These are phyloP conservation scores for Dryocosmus kuriphilus DNA, from an alignment of 2,888 invertebrate species.

Conservation along the genomic window DNA sequence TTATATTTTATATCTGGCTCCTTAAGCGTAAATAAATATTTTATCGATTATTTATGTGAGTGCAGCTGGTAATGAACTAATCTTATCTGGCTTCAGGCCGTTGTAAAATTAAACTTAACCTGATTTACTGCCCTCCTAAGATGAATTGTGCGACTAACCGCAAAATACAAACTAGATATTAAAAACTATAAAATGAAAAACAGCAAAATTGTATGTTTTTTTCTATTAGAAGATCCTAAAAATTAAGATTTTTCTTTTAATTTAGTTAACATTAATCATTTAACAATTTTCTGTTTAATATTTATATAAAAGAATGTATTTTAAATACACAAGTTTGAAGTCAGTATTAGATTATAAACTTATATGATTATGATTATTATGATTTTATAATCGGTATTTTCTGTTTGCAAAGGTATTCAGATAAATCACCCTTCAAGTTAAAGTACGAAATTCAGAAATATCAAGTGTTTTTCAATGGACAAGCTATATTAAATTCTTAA, in stretches of 20 bases:
- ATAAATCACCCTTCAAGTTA: neutral
- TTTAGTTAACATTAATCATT: too few relatives aligned
- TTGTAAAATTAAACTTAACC: slow-evolving; percentile 36
- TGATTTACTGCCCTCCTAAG: slow-evolving; percentile 29
- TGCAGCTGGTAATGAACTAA: slow-evolving; percentile 28
- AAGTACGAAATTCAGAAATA: neutral
- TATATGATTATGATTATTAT: too few relatives aligned
- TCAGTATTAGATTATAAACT: too few relatives aligned
- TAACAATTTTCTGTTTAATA: too few relatives aligned
- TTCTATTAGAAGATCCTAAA: neutral
- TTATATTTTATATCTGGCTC: neutral
- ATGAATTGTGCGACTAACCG: slow-evolving; percentile 12
- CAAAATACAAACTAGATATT: neutral
- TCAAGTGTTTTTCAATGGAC: neutral
- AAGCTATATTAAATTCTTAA: neutral
- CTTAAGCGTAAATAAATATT: neutral
- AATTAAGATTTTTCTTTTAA: too few relatives aligned
- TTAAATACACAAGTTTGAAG: too few relatives aligned
- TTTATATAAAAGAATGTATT: too few relatives aligned
- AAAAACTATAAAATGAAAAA: neutral
- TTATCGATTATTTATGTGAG: slow-evolving; percentile 10
- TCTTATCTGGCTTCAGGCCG: slow-evolving; percentile 30
- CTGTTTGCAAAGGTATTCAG: neutral
- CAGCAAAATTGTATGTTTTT: neutral
- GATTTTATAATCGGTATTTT: too few relatives aligned